phyloP scores from a whole-genome alignment of 2,888 invertebrate genomes.

The Bhutanitis thaidina region DNA sequence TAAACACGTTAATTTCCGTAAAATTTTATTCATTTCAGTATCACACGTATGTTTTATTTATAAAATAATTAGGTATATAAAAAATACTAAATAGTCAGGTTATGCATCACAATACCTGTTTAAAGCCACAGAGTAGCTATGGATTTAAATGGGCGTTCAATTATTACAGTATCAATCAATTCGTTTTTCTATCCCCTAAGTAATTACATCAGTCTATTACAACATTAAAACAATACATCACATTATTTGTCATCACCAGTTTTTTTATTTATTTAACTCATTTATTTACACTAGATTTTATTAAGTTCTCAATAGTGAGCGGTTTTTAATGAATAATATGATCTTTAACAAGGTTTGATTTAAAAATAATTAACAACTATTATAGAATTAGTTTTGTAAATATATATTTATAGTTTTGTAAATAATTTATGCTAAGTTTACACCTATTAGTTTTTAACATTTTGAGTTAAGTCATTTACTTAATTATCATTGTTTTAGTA shows the following conservation, averaged over 20 bases:
- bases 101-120: no score
- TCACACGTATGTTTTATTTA: no score
- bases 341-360: conserved; percentile 12
- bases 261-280: no score
- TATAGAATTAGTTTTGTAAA: conserved; percentile 35
- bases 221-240: background rate
- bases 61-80: no score
- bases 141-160: background rate
- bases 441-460: background rate
- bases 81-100: no score
- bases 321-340: background rate
- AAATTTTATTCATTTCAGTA: no score
- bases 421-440: conserved; percentile 24
- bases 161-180: background rate
- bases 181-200: background rate
- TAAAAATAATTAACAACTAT: conserved; percentile 27
- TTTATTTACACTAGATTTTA: background rate
- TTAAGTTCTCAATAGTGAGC: background rate
- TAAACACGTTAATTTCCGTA: no score
- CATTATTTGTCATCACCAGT: background rate
- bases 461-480: background rate
- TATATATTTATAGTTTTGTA: conserved; percentile 35
- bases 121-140: background rate
- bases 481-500: background rate
- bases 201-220: background rate